Evolutionary conservation across 1,140 invertebrate genomes (phyloP).

Genomic region (Anadara kagoshimensis): DNA sequence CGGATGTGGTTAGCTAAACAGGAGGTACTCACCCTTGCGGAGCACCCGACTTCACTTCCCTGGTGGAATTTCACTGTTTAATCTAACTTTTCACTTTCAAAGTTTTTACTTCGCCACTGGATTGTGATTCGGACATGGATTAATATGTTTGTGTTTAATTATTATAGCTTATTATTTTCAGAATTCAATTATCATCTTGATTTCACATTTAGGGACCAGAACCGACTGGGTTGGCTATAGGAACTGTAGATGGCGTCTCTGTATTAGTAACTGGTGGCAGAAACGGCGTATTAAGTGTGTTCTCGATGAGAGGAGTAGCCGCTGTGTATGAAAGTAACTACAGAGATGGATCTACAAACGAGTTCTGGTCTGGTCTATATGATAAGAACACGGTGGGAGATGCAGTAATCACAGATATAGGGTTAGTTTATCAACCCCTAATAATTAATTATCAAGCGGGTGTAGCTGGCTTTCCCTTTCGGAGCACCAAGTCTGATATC

Average conservation of each 20-base stretch:
- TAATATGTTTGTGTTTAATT: too few species aligned
- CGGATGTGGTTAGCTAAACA: too few species aligned
- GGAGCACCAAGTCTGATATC: too few species aligned
- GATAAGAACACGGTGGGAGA: slow-evolving; percentile 5
- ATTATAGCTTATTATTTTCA: too few species aligned
- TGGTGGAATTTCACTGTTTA: too few species aligned
- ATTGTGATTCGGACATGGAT: too few species aligned
- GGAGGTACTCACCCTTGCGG: too few species aligned
- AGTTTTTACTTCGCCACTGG: too few species aligned
- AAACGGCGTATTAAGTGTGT: slow-evolving; percentile 16
- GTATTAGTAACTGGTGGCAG: slow-evolving; percentile 19
- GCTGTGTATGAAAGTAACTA: slow-evolving; percentile 19
- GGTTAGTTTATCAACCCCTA: slow-evolving; percentile 19
- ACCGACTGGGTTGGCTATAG: slow-evolving; percentile 16
- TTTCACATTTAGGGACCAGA: slow-evolving; percentile 19
- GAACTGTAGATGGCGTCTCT: not conserved
- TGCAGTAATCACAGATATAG: slow-evolving; percentile 19
- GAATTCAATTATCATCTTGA: not conserved
- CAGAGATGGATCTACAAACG: slow-evolving; percentile 3
- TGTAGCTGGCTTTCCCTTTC: too few species aligned
- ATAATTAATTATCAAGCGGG: too few species aligned
- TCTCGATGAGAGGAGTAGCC: slow-evolving; percentile 13
- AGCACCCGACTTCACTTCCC: too few species aligned
- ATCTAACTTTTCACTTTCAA: too few species aligned
- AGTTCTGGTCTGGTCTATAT: slow-evolving; percentile 27